Evolutionary conservation across 2,888 invertebrate genomes (phyloP).

Genomic region (Polymixis lichenea): DNA sequence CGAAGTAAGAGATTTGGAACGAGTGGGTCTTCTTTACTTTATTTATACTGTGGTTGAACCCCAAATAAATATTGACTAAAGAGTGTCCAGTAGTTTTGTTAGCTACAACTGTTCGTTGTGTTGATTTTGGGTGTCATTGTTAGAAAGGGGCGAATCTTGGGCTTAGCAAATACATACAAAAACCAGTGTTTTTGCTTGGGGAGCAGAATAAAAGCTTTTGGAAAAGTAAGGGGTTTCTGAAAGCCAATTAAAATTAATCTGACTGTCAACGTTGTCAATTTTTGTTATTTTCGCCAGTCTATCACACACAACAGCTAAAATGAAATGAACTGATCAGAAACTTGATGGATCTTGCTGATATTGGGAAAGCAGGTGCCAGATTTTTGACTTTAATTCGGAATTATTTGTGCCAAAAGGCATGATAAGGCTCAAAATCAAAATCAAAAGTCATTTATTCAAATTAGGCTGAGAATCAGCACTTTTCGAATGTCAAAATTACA

Average conservation of each 20-base stretch:
- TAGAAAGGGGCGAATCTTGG: conserved; percentile 1
- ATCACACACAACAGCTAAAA: background rate
- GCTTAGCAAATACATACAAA: background rate
- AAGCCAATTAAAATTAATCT: background rate
- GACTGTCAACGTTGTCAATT: background rate
- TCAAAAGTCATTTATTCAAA: too few relatives aligned
- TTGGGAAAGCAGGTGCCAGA: too few relatives aligned
- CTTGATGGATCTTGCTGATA: too few relatives aligned
- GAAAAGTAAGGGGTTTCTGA: background rate
- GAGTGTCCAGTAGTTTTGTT: conserved; percentile 49
- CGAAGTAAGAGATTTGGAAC: rapidly evolving
- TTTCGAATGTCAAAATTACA: too few relatives aligned
- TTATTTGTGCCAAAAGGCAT: too few relatives aligned
- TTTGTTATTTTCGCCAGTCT: background rate
- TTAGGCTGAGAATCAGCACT: too few relatives aligned
- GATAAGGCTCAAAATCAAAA: too few relatives aligned
- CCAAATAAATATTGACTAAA: conserved; percentile 56
- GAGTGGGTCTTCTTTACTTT: conserved; percentile 16
- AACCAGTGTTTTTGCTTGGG: background rate
- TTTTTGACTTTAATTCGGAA: too few relatives aligned
- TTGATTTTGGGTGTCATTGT: conserved; percentile 38
- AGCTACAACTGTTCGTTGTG: conserved; percentile 29
- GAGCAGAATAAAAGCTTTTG: background rate
- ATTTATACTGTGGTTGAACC: background rate
- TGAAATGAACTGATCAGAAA: background rate